Conservation (phyloP, 1,140 invertebrate genomes). For the Drosophila ohnishii region DNA sequence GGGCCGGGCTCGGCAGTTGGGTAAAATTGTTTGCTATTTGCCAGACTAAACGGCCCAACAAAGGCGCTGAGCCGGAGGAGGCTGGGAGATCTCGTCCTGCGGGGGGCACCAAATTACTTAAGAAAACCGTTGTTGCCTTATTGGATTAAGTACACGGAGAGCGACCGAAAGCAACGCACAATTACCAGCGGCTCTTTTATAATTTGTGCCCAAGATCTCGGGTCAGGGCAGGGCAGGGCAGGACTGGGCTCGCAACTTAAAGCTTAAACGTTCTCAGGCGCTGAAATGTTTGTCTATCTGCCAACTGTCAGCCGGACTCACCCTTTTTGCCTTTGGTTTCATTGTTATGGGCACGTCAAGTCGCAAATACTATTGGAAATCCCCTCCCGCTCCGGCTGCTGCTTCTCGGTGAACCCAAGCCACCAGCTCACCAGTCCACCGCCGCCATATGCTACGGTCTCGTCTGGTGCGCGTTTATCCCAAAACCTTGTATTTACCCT, state of each 20-base stretch:
- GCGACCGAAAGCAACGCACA: constrained; percentile 56
- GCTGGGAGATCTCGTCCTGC: constrained; percentile 9
- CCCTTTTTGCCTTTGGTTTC: constrained; percentile 20
- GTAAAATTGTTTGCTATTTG: constrained; percentile 75
- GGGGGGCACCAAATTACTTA: constrained; percentile 74
- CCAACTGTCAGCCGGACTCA: constrained; percentile 10
- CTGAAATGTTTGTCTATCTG: constrained; percentile 53
- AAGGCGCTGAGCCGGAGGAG: constrained; percentile 19
- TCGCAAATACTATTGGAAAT: constrained; percentile 51
- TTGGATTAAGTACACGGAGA: constrained; percentile 64
- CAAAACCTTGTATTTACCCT: constrained; percentile 63
- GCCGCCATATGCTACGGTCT: constrained; percentile 32
- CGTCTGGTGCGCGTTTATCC: constrained; percentile 37
- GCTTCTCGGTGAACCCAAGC: neutral
- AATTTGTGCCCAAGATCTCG: constrained; percentile 48
- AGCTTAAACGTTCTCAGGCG: constrained; percentile 23
- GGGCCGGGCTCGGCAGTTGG: constrained; percentile 30
- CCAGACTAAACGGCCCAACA: constrained; percentile 76
- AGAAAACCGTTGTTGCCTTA: constrained; percentile 80
- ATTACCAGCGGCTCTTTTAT: constrained; percentile 79
- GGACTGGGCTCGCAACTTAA: constrained; percentile 20
- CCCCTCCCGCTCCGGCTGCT: neutral
- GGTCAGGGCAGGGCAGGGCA: too few species aligned
- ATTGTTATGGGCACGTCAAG: constrained; percentile 62
- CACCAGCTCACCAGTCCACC: constrained; percentile 1